Percentiles rank a stretch among this genome's conserved stretches.
These are phyloP conservation scores for Jacana jacana DNA, from an alignment of 2,113 vertebrate genomes.

Conservation along the genomic window DNA sequence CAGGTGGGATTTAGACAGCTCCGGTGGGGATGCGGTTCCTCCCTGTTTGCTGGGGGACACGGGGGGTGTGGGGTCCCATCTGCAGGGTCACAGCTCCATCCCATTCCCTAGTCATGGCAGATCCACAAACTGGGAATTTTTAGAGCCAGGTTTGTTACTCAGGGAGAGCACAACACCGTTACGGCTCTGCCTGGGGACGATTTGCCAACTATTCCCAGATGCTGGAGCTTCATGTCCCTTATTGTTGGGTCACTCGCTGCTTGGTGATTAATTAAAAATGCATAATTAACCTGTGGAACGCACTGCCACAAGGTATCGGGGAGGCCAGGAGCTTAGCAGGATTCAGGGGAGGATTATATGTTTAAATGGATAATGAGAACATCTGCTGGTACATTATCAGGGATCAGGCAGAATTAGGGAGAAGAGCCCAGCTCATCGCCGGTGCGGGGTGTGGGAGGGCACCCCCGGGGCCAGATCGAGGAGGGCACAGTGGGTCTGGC, in stretches of 20 bases:
- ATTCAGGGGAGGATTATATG: slow-evolving; percentile 55
- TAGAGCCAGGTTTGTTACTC: background rate
- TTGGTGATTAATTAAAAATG: slow-evolving; percentile 32
- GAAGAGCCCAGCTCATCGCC: background rate
- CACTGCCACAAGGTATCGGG: slow-evolving; percentile 16
- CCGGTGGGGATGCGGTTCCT: background rate
- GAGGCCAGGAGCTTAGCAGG: slow-evolving; percentile 52
- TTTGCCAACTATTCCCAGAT: background rate
- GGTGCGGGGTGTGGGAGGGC: background rate
- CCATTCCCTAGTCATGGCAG: background rate
- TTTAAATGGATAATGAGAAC: slow-evolving; percentile 68
- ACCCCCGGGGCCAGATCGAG: background rate
- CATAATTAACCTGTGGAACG: slow-evolving; percentile 60
- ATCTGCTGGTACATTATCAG: slow-evolving; percentile 57
- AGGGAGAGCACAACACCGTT: background rate
- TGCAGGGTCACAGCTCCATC: background rate
- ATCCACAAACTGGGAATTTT: background rate
- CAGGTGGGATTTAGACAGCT: slow-evolving; percentile 40
- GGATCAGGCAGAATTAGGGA: slow-evolving; percentile 61
- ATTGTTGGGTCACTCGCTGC: slow-evolving; percentile 19
- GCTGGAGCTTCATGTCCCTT: background rate
- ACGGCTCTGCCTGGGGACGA: background rate
- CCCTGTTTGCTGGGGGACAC: background rate
- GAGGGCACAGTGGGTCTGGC: background rate
- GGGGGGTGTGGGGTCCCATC: background rate